Base-by-base conservation (phyloP, 2,888 invertebrate species). In the Acanthococcus lagerstroemiae region DNA sequence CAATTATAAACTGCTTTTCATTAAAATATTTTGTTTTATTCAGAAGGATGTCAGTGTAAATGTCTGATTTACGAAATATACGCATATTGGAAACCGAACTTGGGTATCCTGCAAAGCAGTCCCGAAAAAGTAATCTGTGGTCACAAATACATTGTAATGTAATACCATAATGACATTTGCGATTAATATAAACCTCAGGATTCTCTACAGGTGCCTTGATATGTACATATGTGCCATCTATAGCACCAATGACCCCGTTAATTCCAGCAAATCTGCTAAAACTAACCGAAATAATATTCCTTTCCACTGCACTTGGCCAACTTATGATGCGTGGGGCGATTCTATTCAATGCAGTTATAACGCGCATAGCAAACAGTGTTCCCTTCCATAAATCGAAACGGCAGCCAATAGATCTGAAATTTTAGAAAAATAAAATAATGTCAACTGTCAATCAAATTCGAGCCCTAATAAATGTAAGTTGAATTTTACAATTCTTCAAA, bases 101-200 rank as follows among this genome's bases (percentile, higher is more conserved):
- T 27, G 72, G 72, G 58, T 69, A 73, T 22, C 72, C 71, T 58
- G 67, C 66, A 68, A 71, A 73, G 55, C 52, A 30, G 69, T 72
- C 72, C 9, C 45, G 66, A 44, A 71, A 70, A n/a, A 52, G 68
- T 44, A 69, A 56, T 17, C 48, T 52, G 9, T 68, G 46, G 57
- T 70, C 68, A 55, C 69, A 71, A 56, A 72, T 70, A 26, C 69
- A 71, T 68, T 72, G 72, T 7, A 71, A 57, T n/a, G 69, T 71
- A 2, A 72, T 68, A 3, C 69, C 69, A 68, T 71, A 66, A 48
- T 67, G 67, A 56, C 70, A 70, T 68, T 72, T 72, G 46, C 71
- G 50, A 2, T 65, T 72, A 3, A 72, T 68, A 55, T 72, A 73
- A 0, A 30, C 37, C 7, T 30, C 7, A 30, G 7, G 6, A 30